Conservation (phyloP, 2,113 vertebrate species). For the Cyprinodon brontotheroides region DNA sequence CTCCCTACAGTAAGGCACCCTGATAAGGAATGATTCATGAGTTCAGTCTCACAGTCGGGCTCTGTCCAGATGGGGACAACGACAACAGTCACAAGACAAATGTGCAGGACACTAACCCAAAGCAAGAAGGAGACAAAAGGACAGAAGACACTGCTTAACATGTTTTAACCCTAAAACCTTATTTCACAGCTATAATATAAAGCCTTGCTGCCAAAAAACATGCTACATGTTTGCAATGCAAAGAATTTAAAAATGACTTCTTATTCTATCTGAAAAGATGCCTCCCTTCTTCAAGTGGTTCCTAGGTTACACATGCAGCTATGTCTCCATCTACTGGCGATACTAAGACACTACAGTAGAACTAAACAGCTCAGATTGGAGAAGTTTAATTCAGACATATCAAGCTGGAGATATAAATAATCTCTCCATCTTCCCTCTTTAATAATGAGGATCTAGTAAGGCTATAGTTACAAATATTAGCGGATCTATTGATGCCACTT, state of each 20-base stretch:
- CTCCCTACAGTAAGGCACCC: conserved; percentile 30
- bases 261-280: neutral
- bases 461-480: conserved; percentile 19
- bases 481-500: conserved; percentile 14
- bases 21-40: conserved; percentile 67
- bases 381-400: neutral
- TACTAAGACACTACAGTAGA: neutral
- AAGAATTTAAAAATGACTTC: too few relatives aligned
- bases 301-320: conserved; percentile 14
- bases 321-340: conserved; percentile 72
- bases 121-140: neutral
- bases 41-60: conserved; percentile 25
- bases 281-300: neutral
- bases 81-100: conserved; percentile 3
- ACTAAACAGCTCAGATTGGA: too few relatives aligned
- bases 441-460: conserved; percentile 28
- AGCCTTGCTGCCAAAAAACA: neutral
- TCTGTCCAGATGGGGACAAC: conserved; percentile 22
- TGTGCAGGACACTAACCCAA: conserved; percentile 4
- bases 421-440: neutral
- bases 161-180: neutral
- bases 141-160: neutral
- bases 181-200: neutral
- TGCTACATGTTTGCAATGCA: neutral
- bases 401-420: neutral